Base-by-base conservation (phyloP, 2,888 invertebrate species). In the Rotaria magnacalcarata region DNA sequence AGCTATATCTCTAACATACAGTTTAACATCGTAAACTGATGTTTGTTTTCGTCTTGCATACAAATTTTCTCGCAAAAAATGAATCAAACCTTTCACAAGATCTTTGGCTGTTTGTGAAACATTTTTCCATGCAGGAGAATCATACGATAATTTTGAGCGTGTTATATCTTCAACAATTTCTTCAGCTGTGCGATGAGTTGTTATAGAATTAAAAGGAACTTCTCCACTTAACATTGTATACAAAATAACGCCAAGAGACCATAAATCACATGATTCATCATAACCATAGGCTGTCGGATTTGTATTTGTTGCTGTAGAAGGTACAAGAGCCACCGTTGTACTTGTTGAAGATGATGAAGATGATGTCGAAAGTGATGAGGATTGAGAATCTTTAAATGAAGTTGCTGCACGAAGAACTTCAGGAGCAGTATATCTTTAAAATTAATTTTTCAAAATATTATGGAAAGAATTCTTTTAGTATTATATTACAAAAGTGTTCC, bases 201-300 rank as follows among this genome's bases (percentile, higher is more conserved):
- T 93, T 10, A 93, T 91, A 5, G 91, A 90, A 88, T 94, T 94
- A 92, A 96, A 97, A 0, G 97, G 96, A 0, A 95, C 94, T 89
- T 94, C 93, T 0, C 97, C 97, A 87, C 95, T 94, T 84, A 97
- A 91, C 94, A 95, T 94, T 86, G 94, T 94, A 90, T 94, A 95
- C 90, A 96, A 92, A 88, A 97, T 95, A 3, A 96, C 96, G 0
- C 98, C 98, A 0, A 98, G 92, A 88, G 96, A 96, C 96, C 97
- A 98, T 87, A 97, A 92, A 92, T 98, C 98, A 92, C 96, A 96
- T 89, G 95, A 94, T 90, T 96, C 94, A 88, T 96, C 95, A 92
- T 97, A 97, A 24, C 90, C 90, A 85, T 86, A 67, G 47, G 87
- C 87, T 87, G 88, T 87, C 7, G 85, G 19, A 47, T 27, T 14